phyloP scores from a whole-genome alignment of 2,888 invertebrate genomes.

The Drosophila meridiana region DNA sequence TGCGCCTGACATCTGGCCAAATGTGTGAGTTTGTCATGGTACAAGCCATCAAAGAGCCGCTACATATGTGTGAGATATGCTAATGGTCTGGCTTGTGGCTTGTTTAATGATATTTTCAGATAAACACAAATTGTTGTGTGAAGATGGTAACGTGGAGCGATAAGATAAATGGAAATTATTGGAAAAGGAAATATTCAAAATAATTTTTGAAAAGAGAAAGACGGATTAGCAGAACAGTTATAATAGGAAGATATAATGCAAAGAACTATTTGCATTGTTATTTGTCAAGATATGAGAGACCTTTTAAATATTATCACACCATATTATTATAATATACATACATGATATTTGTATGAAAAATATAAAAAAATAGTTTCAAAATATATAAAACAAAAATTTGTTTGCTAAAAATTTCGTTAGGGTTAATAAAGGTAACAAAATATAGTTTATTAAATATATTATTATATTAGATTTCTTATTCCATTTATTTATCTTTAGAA shows the following conservation, averaged over 20 bases:
- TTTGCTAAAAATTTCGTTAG: too few relatives aligned
- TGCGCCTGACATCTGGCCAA: slow-evolving; percentile 61
- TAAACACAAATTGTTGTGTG: slow-evolving; percentile 27
- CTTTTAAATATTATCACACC: neutral
- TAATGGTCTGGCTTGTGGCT: slow-evolving; percentile 47
- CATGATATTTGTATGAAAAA: too few relatives aligned
- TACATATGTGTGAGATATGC: slow-evolving; percentile 48
- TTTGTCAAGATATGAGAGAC: neutral
- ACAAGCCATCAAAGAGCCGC: slow-evolving; percentile 6
- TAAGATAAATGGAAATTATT: slow-evolving; percentile 16
- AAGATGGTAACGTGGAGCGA: slow-evolving; percentile 15
- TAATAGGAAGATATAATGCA: neutral
- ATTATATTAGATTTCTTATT: too few relatives aligned
- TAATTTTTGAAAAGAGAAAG: slow-evolving; percentile 5
- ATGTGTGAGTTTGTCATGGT: slow-evolving; percentile 48
- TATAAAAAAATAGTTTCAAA: too few relatives aligned
- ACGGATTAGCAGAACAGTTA: neutral
- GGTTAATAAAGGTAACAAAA: too few relatives aligned
- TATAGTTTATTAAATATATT: too few relatives aligned
- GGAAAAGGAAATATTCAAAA: slow-evolving; percentile 1
- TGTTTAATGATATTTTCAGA: slow-evolving; percentile 29
- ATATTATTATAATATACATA: too few relatives aligned
- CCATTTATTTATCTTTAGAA: too few relatives aligned
- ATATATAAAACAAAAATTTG: too few relatives aligned
- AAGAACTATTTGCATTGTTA: neutral